Base-by-base conservation (phyloP, 2,888 invertebrate species). In the Thyatira batis region DNA sequence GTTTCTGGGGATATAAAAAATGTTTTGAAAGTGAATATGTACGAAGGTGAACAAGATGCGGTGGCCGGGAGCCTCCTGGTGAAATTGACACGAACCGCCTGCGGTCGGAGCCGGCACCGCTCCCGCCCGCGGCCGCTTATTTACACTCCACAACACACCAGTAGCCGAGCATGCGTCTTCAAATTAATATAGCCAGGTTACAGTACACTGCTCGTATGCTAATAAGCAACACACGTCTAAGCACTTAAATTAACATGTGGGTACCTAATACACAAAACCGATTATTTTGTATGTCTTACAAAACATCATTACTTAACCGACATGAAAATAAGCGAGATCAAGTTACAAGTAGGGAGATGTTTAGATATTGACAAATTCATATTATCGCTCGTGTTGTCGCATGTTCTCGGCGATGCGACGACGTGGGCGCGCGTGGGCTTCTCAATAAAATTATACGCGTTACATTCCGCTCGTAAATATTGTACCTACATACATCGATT, bases 11-110 rank as follows among this genome's bases (percentile, higher is more conserved):
- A 58, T 55, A 68, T 67, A 61, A 61, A 80, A 79, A 78, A 72
- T 64, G 72, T 72, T 69, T 80, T 80, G 82, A 85, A 85, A 87
- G 83, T 83, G 78, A 82, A 81, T 78, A 81, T 39, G n/a, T 73
- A 73, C 59, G 80, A 79, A 79, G 78, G 82, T 80, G 69, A 86
- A 71, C 80, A 62, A 77, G 80, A 78, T 78, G 77, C 74, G 76
- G 71, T 69, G 71, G 70, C 78, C 80, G 72, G 80, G 80, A 78
- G 78, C 76, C 63, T 39, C 39, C 39, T 39, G 39, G 75, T 79
- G 80, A 80, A 84, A 76, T 73, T 61, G 78, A 85, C 75, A 76
- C 77, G 73, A 70, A 71, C 66, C 62, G 65, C 72, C 72, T 87
- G 88, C 75, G 87, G 85, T 86, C 73, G 70, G 65, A 69, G 39